These are phyloP conservation scores for Drosophila rufa DNA, from an alignment of 1,140 invertebrate genomes.

Conservation along the genomic window DNA sequence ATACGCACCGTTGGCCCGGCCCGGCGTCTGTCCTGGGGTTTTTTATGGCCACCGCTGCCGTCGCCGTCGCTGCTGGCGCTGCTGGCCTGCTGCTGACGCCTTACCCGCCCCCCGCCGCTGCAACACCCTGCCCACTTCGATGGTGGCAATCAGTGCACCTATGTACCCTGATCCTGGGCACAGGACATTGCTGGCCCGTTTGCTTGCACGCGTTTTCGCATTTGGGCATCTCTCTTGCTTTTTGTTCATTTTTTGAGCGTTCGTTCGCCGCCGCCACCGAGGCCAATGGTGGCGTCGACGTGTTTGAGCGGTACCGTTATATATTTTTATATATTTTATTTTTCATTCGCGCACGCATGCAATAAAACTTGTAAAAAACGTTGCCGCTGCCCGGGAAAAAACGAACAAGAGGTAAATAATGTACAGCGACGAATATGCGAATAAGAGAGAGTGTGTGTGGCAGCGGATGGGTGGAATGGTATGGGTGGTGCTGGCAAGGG, in stretches of 20 bases:
- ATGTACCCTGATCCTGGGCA: slow-evolving; percentile 66
- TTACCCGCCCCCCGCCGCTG: background rate
- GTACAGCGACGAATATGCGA: slow-evolving; percentile 56
- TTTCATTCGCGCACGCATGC: slow-evolving; percentile 83
- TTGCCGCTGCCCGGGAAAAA: slow-evolving; percentile 57
- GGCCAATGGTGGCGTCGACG: slow-evolving; percentile 59
- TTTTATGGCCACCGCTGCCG: slow-evolving; percentile 48
- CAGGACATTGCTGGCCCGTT: slow-evolving; percentile 66
- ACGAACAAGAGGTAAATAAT: slow-evolving; percentile 82
- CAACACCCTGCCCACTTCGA: slow-evolving; percentile 7
- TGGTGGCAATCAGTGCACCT: slow-evolving; percentile 78
- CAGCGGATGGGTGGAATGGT: background rate
- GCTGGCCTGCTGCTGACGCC: background rate
- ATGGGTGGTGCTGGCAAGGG: background rate
- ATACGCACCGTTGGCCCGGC: slow-evolving; percentile 56
- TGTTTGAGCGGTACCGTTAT: slow-evolving; percentile 80
- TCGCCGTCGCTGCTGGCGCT: slow-evolving; percentile 10
- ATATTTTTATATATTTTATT: slow-evolving; percentile 84
- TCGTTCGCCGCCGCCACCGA: slow-evolving; percentile 40
- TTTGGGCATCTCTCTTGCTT: slow-evolving; percentile 82
- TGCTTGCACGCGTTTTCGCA: slow-evolving; percentile 77
- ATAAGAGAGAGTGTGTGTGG: slow-evolving; percentile 7
- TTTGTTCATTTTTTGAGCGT: slow-evolving; percentile 80
- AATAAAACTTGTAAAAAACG: slow-evolving; percentile 81
- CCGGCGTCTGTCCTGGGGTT: slow-evolving; percentile 32